Evolutionary conservation across 2,797 vertebrate species (phyloP).

Genomic region (Borostomias antarcticus): DNA sequence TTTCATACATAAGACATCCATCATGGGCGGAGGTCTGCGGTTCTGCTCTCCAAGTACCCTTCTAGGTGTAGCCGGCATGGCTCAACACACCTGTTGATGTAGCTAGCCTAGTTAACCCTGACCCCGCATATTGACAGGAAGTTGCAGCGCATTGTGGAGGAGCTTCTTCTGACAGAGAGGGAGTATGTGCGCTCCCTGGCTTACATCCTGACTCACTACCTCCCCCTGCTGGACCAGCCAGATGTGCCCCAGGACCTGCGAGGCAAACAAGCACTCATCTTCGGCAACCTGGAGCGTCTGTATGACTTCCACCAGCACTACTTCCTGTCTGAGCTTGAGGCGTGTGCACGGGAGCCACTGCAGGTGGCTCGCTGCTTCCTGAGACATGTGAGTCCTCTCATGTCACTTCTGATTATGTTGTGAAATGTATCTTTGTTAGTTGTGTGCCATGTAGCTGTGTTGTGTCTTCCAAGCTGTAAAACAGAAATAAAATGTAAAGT

Average conservation of each 20-base stretch:
- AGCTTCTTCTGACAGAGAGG: constrained; percentile 79
- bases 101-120: background rate
- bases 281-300: constrained; percentile 82
- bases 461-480: no score
- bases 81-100: no score
- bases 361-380: constrained; percentile 79
- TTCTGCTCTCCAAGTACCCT: no score
- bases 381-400: constrained; percentile 70
- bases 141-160: constrained; percentile 79
- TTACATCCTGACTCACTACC: constrained; percentile 81
- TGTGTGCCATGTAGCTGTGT: background rate
- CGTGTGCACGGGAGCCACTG: constrained; percentile 70
- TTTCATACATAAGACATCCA: no score
- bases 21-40: no score
- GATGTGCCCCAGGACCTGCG: constrained; percentile 81
- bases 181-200: constrained; percentile 80
- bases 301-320: constrained; percentile 78
- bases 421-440: background rate
- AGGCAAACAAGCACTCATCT: constrained; percentile 79
- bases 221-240: constrained; percentile 76
- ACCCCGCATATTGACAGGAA: constrained; percentile 60
- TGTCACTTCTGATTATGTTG: background rate
- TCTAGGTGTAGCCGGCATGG: no score
- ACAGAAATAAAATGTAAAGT: no score
- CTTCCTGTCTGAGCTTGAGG: constrained; percentile 81